These are phyloP conservation scores for Microctonus aethiopoides DNA, from an alignment of 2,888 invertebrate genomes.

Conservation along the genomic window DNA sequence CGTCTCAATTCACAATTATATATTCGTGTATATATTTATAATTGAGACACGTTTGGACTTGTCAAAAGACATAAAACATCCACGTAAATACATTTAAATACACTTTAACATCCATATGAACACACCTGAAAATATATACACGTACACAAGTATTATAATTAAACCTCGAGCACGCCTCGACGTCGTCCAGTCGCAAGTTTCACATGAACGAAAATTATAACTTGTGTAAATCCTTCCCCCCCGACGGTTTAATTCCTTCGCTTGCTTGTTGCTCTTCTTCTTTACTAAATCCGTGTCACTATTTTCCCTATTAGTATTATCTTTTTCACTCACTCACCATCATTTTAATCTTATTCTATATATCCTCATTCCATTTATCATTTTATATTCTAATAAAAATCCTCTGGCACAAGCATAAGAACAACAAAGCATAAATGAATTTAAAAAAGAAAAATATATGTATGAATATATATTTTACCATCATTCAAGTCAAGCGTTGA, in stretches of 20 bases:
- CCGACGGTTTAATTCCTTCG: slow-evolving; percentile 4
- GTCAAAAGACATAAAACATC: background rate
- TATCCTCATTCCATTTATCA: background rate
- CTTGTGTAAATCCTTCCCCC: slow-evolving; percentile 11
- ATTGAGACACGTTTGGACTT: slow-evolving; percentile 15
- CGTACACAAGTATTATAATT: slow-evolving; percentile 3
- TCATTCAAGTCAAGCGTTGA: slow-evolving; percentile 29
- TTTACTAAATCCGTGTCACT: background rate
- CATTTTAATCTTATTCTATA: slow-evolving; percentile 3
- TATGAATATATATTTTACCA: background rate
- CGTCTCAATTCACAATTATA: background rate
- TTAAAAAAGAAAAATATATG: slow-evolving; percentile 24
- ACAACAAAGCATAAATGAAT: slow-evolving; percentile 26
- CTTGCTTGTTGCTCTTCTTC: slow-evolving; percentile 25
- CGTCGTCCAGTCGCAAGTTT: slow-evolving; percentile 25
- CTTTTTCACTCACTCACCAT: slow-evolving; percentile 17
- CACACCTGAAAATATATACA: background rate
- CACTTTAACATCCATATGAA: background rate
- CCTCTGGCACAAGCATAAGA: background rate
- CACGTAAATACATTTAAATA: background rate
- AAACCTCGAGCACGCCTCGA: slow-evolving; percentile 32
- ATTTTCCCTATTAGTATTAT: slow-evolving; percentile 19
- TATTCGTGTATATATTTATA: slow-evolving; percentile 3
- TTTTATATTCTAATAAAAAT: background rate
- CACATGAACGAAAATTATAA: background rate